Percentiles rank a stretch among this genome's conserved stretches.
These are phyloP conservation scores for Poecilobothrus nobilitatus DNA, from an alignment of 2,888 invertebrate genomes.

Conservation along the genomic window DNA sequence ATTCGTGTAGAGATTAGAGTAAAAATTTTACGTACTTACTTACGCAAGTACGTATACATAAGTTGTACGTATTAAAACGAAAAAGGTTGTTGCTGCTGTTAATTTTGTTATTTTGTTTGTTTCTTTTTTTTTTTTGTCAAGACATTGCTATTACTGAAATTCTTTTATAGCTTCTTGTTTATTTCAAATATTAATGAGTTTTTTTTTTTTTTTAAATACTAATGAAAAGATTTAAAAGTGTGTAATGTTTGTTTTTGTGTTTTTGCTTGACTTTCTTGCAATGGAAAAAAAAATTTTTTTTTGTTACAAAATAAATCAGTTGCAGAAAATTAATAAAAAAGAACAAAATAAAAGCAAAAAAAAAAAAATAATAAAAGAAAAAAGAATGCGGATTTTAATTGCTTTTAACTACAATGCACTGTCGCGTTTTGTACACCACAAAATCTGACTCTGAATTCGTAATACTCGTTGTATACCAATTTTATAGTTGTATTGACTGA, in stretches of 20 bases:
- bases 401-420: background rate
- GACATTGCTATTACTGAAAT: too few relatives aligned
- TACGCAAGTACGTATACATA: too few relatives aligned
- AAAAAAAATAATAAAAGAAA: background rate
- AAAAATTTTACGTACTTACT: background rate
- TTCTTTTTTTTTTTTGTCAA: too few relatives aligned
- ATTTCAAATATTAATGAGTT: background rate
- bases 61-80: too few relatives aligned
- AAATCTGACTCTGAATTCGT: too few relatives aligned
- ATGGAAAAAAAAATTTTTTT: too few relatives aligned
- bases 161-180: background rate
- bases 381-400: constrained; percentile 6
- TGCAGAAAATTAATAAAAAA: background rate
- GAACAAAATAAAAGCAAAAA: background rate
- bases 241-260: background rate
- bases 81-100: too few relatives aligned
- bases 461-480: too few relatives aligned
- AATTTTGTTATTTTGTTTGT: too few relatives aligned
- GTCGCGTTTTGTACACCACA: background rate
- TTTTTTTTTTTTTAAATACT: background rate
- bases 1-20: background rate
- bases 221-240: background rate
- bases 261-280: background rate
- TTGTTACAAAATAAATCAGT: background rate
- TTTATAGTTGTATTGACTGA: too few relatives aligned